A percentile compares a stretch with the other conserved stretches of the same genome.
Conservation (phyloP, 35 echinoderm and acorn worm genomes). For the Heliocidaris erythrogramma region DNA sequence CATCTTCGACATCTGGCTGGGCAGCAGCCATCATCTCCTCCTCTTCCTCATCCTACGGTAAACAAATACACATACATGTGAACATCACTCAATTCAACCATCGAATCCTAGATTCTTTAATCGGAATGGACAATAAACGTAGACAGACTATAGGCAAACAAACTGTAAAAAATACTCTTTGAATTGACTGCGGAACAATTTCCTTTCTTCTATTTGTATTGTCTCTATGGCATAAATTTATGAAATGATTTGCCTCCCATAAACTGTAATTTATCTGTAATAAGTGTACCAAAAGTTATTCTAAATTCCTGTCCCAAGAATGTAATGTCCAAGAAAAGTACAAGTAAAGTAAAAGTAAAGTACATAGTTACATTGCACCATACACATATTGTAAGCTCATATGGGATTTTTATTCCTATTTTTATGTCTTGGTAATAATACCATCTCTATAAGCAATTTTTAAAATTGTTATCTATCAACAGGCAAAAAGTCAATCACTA, state of each 20-base stretch:
- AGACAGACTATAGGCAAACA: no score
- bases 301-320: no score
- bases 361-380: background rate
- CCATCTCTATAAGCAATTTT: background rate
- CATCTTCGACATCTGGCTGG: slow-evolving; percentile 51
- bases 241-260: no score
- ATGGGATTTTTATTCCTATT: background rate
- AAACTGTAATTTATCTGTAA: no score
- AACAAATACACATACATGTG: background rate
- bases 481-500: background rate
- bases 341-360: background rate
- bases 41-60: slow-evolving; percentile 53
- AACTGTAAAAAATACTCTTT: no score
- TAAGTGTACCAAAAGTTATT: no score
- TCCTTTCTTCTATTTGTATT: no score
- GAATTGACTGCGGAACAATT: no score
- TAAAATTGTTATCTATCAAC: background rate
- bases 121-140: no score
- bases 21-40: slow-evolving; percentile 81
- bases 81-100: background rate
- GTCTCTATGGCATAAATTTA: no score
- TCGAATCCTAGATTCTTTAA: no score
- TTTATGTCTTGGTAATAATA: background rate
- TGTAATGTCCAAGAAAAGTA: background rate
- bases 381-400: background rate